Conservation (phyloP, 2,113 vertebrate genomes). For the Lophotis ruficrista region DNA sequence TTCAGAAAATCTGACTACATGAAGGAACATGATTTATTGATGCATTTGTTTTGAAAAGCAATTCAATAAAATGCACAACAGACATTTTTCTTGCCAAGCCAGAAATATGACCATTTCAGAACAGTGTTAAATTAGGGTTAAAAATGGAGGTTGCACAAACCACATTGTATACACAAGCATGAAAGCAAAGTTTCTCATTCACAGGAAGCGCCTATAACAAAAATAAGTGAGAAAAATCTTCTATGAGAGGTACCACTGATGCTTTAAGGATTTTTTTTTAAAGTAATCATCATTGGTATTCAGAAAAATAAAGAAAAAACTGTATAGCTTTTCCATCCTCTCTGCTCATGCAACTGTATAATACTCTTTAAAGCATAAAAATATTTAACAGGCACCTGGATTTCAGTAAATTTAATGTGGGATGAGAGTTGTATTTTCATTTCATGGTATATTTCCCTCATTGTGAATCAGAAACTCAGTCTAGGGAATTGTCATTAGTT, state of each 20-base stretch:
- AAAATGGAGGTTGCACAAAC: background rate
- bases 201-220: background rate
- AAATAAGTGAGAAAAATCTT: background rate
- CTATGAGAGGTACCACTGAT: background rate
- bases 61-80: background rate
- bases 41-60: background rate
- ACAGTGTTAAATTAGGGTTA: background rate
- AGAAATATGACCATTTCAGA: background rate
- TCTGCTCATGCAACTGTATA: background rate
- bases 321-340: background rate
- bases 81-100: background rate
- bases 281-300: background rate
- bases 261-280: background rate
- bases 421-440: background rate
- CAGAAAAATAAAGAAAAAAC: background rate
- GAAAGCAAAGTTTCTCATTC: background rate
- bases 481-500: background rate
- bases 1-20: background rate
- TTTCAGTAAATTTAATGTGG: background rate
- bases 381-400: background rate
- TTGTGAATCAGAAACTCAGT: background rate
- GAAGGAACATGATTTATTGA: background rate
- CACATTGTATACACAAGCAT: background rate
- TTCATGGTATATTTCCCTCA: constrained; percentile 12
- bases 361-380: background rate